Evolutionary conservation across 2,797 vertebrate species (phyloP), one percentile per base, ranked within the genome.

Genomic region (Myiothlypis coronata): DNA sequence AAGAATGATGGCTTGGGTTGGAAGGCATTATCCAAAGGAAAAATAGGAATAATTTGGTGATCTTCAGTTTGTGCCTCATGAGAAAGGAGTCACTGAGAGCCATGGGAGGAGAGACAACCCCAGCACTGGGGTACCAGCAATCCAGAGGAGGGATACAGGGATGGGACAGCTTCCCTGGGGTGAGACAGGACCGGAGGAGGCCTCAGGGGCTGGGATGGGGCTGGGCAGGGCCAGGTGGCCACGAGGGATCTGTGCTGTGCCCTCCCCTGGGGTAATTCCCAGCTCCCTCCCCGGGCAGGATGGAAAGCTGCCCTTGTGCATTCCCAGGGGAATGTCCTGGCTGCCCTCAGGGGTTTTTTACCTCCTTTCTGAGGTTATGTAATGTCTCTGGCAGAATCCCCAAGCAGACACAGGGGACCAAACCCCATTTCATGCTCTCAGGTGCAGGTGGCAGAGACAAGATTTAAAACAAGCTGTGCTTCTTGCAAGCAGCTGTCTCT

Each of bases 231-330:
- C 7, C 28, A 26, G 18, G 47, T 30, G 67, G 17, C 34, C 56
- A 28, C 34, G 12, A 32, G 52, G 30, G 15, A 12, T 13, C 8
- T 57, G 22, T 11, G 9, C 81, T 2, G 1, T 22, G 35, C 3
- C 35, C 35, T 67, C 0, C 0, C 24, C 1, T 3, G 3, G 21
- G 34, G 21, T 11, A 22, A 21, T 5, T 47, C 41, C 15, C 37
- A 8, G 15, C 16, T 56, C 34, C 11, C 15, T 67, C 8, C 35
- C 47, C 23, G 6, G 0, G 11, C 44, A 17, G 28, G 57, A 21
- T 8, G 46, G 32, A 27, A 32, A 32, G 30, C 19, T 9, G 49
- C 49, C 2, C 49, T 28, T 50, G 39, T 37, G 39, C 39, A 41
- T 41, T 41, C 39, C 39, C 39, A 41, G 39, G 39, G 39, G 39